Evolutionary conservation across 2,113 vertebrate species (phyloP), one percentile per base, ranked within the genome.

Genomic region (Barbus barbus): DNA sequence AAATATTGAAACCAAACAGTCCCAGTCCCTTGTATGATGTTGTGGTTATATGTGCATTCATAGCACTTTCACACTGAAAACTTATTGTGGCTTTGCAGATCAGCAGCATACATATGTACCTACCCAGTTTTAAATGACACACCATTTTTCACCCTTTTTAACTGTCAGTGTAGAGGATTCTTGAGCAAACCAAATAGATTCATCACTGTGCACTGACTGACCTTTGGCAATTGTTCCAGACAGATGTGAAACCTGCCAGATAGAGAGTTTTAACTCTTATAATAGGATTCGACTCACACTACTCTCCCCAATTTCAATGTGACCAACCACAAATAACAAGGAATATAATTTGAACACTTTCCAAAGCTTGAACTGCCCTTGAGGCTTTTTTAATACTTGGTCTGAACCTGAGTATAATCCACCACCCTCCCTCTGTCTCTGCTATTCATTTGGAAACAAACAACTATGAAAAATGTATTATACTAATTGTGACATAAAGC

Each of bases 201-300:
- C 24, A 63, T 63, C 24, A 63, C 24, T 26, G n/a, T 63, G 53
- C 53, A 56, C 53, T 61, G n/a, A 24, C 60, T 26, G 60, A 63
- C 60, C 60, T 63, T 63, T 63, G 60, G 60, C 24, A 28, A 26
- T 63, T 63, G 12, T 63, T 63, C 60, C 60, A 63, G 60, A 63
- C 60, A 58, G 53, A 58, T 63, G 60, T 63, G 31, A 69, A 69
- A 69, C 65, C 20, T 69, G 33, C 20, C 33, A 38, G 33, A 71
- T 20, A 71, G 33, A 71, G 33, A 4, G 33, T 71, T 38, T 69
- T 71, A 38, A 22, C 67, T 71, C 9, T 67, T 67, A 67, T 33
- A 31, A 71, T 12, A 38, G 31, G 33, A 20, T 71, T 38, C 8
- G 4, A 33, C 33, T 38, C 33, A 12, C 33, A 38, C 67, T 38